A percentile compares a stretch with the other conserved stretches of the same genome.
Conservation (phyloP, 2,113 vertebrate species). For the Lamprologus lemairii region DNA sequence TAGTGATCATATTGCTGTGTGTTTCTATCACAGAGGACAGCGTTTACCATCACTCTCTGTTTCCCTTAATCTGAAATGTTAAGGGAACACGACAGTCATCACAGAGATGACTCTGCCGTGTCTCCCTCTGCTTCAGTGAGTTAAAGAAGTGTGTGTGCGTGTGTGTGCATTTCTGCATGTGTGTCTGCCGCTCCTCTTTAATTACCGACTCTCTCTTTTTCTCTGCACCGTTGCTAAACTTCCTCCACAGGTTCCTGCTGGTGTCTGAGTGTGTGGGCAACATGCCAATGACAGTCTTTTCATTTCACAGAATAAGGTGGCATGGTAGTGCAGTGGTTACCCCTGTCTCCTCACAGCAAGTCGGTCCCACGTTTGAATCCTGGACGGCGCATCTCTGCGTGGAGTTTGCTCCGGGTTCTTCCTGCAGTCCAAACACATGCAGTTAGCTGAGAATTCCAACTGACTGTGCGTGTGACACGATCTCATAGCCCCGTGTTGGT, state of each 20-base stretch:
- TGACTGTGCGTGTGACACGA: not conserved
- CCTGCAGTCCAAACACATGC: not conserved
- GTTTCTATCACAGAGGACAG: constrained; percentile 19
- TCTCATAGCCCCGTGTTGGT: not conserved
- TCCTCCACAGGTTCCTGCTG: not conserved
- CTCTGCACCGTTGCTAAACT: not conserved
- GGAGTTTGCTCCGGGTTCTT: not conserved
- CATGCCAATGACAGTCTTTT: not conserved
- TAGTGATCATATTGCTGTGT: not conserved
- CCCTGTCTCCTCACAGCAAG: not conserved
- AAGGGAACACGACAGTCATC: not conserved
- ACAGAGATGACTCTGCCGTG: not conserved
- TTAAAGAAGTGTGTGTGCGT: not conserved
- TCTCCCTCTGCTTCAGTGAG: not conserved
- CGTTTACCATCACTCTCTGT: not conserved
- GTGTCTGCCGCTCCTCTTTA: not conserved
- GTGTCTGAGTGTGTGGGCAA: not conserved
- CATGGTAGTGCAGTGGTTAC: not conserved
- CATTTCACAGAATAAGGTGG: not conserved
- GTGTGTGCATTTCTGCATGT: not conserved
- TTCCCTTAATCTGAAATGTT: not conserved
- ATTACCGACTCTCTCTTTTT: constrained; percentile 22
- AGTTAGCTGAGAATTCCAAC: not conserved
- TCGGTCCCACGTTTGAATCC: not conserved
- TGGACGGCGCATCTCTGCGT: not conserved